A percentile compares a stretch with the other conserved stretches of the same genome.
Conservation (phyloP, 1,140 invertebrate species). For the Aphelenchoides avenae region DNA sequence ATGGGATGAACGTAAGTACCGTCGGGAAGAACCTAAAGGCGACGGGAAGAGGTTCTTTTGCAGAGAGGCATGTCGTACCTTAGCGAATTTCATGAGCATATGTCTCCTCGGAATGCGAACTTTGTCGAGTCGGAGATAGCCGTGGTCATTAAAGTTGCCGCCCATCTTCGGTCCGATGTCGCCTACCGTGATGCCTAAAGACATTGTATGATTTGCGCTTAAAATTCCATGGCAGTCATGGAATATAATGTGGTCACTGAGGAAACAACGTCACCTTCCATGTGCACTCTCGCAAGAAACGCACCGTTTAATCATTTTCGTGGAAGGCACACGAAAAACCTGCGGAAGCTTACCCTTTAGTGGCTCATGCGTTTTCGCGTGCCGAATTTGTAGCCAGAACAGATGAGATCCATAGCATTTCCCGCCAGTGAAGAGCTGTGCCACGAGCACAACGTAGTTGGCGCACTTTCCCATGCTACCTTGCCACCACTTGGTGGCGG, state of each 20-base stretch:
- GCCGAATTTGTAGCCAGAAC: constrained; percentile 82
- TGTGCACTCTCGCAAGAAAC: too few species aligned
- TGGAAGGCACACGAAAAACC: constrained; percentile 72
- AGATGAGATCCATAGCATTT: constrained; percentile 81
- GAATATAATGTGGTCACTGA: background rate
- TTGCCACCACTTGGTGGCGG: constrained; percentile 86
- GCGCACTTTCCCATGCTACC: constrained; percentile 74
- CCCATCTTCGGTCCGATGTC: constrained; percentile 87
- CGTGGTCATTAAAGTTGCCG: constrained; percentile 50
- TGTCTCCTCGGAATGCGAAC: constrained; percentile 78
- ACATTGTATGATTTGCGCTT: too few species aligned
- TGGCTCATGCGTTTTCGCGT: constrained; percentile 78
- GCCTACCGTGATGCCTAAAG: constrained; percentile 75
- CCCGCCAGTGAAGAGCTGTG: constrained; percentile 78
- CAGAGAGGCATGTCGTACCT: too few species aligned
- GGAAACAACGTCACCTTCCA: background rate
- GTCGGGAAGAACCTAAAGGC: constrained; percentile 68
- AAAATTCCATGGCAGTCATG: background rate
- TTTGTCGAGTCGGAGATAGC: constrained; percentile 68
- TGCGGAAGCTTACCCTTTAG: constrained; percentile 66
- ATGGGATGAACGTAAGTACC: too few species aligned
- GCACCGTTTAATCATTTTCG: constrained; percentile 56
- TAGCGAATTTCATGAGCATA: too few species aligned
- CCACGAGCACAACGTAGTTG: constrained; percentile 78
- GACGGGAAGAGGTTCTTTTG: too few species aligned